Evolutionary conservation across 2,888 invertebrate genomes (phyloP).

Genomic region (Chromoteleia sp.): DNA sequence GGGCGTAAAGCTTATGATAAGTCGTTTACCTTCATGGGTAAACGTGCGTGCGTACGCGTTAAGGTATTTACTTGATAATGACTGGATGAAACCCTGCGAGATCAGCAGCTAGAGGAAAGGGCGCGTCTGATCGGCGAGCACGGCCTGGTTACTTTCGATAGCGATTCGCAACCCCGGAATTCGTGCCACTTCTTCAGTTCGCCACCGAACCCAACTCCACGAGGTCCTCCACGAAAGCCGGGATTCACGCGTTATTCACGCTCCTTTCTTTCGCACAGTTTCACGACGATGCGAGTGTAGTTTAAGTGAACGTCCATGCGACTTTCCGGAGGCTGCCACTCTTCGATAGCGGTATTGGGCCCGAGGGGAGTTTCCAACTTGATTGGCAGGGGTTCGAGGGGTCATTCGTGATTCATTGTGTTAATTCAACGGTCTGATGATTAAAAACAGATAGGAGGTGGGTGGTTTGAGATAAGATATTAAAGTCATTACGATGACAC

Average conservation of each 20-base stretch:
- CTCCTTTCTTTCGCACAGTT: neutral
- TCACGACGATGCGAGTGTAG: neutral
- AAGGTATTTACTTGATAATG: constrained; percentile 72
- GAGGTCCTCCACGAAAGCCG: constrained; percentile 54
- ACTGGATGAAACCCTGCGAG: constrained; percentile 72
- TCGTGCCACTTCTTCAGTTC: constrained; percentile 71
- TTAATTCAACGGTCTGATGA: no score
- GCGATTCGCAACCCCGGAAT: constrained; percentile 76
- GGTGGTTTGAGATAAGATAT: no score
- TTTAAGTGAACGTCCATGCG: constrained; percentile 1
- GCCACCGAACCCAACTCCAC: constrained; percentile 71
- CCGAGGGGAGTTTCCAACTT: no score
- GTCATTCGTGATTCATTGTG: no score
- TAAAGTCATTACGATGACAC: no score
- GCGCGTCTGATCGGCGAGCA: constrained; percentile 72
- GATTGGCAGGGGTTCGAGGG: no score
- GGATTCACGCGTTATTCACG: neutral
- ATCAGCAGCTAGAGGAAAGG: constrained; percentile 69
- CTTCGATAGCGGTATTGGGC: neutral
- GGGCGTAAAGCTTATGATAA: constrained; percentile 7
- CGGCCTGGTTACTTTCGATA: constrained; percentile 74
- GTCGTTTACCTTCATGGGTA: constrained; percentile 54
- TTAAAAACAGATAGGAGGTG: no score
- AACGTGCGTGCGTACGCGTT: constrained; percentile 69
- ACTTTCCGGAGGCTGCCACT: no score